Percentiles rank a stretch among this genome's conserved stretches.
These are phyloP conservation scores for Bombyx huttoni DNA, from an alignment of 2,888 invertebrate species.

Conservation along the genomic window DNA sequence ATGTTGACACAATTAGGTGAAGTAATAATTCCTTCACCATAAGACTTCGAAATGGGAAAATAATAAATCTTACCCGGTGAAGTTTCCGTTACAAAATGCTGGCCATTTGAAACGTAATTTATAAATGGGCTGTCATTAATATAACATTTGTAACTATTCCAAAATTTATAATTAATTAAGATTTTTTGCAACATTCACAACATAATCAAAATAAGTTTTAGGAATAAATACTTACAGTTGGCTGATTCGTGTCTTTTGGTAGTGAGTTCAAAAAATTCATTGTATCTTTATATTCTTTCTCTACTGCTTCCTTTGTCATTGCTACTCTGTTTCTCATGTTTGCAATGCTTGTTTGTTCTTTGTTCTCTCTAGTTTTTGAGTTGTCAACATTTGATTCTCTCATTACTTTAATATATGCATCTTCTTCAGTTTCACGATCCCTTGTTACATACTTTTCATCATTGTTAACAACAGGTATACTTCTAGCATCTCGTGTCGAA, in stretches of 20 bases:
- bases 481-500: slow-evolving; percentile 36
- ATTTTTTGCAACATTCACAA: too few relatives aligned
- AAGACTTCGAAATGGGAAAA: too few relatives aligned
- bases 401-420: slow-evolving; percentile 52
- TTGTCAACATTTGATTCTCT: slow-evolving; percentile 25
- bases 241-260: slow-evolving; percentile 37
- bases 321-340: slow-evolving; percentile 46
- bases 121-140: too few relatives aligned
- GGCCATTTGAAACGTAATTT: too few relatives aligned
- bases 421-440: slow-evolving; percentile 33
- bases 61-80: too few relatives aligned
- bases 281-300: slow-evolving; percentile 59
- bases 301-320: slow-evolving; percentile 76
- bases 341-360: slow-evolving; percentile 29
- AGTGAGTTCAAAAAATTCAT: slow-evolving; percentile 50
- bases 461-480: slow-evolving; percentile 19
- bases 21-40: too few relatives aligned
- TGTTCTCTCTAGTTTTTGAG: slow-evolving; percentile 10
- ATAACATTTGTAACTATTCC: too few relatives aligned
- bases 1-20: not conserved
- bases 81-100: too few relatives aligned
- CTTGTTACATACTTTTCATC: slow-evolving; percentile 33
- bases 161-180: too few relatives aligned
- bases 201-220: too few relatives aligned
- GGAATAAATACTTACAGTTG: slow-evolving; percentile 51